Evolutionary conservation across 2,888 invertebrate species (phyloP), one percentile per base, ranked within the genome.

Genomic region (Hetaerina titia): DNA sequence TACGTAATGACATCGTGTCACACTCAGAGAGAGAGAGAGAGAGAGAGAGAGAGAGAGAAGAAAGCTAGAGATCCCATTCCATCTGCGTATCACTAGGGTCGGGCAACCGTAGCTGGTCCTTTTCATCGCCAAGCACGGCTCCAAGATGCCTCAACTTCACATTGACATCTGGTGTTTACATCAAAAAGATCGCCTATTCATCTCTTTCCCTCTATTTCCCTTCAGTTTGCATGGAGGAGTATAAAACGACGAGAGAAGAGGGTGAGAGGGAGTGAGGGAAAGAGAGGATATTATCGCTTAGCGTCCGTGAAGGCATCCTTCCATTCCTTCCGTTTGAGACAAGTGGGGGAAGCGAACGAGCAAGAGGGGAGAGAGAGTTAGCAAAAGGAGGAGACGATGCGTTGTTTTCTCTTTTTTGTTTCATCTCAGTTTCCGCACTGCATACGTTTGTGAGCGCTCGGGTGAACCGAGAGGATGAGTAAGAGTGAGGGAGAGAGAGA

Each of bases 81-180:
- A 81, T 81, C 81, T 81, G 81, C 81, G 13, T 31, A 31, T 81
- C 81, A 81, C 11, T 31, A 8, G 13, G 81, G 81, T 81, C 81
- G 31, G 25, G 81, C 25, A 25, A 31, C 25, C 6, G 81, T 11
- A 81, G 31, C 31, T 81, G 81, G 31, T 31, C 31, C 81, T 31
- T 31, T 22, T 31, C 81, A 22, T n/a, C 31, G 4, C 15, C 81
- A 5, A 45, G 81, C 81, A 81, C 25, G 81, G 31, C 81, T 81
- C 81, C 81, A 31, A 81, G 81, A 81, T 31, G 81, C 31, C 8
- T 19, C 57, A 57, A n/a, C 89, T 89, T 22, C 89, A 89, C 89
- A 22, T 89, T 56, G 89, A 89, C 89, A 89, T 89, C 89, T 89
- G 89, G 89, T 56, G 89, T 89, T 89, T 89, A 89, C 89, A 89